A percentile compares a stretch with the other conserved stretches of the same genome.
These are phyloP conservation scores for Odontocolon sp. DNA, from an alignment of 2,888 invertebrate genomes.

Conservation along the genomic window DNA sequence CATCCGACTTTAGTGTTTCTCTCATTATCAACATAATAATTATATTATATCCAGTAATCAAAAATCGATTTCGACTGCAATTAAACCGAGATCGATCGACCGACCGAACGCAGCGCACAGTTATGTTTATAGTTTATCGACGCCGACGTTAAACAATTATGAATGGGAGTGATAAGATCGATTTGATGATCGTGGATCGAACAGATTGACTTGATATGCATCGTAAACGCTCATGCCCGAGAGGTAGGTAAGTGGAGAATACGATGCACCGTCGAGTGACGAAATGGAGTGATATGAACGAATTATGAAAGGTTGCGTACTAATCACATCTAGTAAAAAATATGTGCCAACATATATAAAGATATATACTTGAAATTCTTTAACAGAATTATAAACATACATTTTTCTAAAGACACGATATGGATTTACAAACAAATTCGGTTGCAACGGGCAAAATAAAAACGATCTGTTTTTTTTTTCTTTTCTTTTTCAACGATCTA, in stretches of 20 bases:
- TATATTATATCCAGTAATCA: neutral
- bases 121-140: neutral
- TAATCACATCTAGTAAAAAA: conserved; percentile 74
- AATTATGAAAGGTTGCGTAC: conserved; percentile 70
- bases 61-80: neutral
- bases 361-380: conserved; percentile 30
- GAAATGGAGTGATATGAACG: conserved; percentile 54
- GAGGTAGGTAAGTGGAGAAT: conserved; percentile 28
- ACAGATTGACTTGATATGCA: conserved; percentile 2
- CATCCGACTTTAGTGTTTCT: conserved; percentile 11
- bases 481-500: neutral
- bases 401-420: conserved; percentile 56
- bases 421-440: conserved; percentile 54
- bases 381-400: conserved; percentile 50
- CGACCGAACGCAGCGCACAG: conserved; percentile 9
- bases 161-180: conserved; percentile 17
- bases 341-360: conserved; percentile 64
- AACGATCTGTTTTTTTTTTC: no score
- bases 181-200: conserved; percentile 12
- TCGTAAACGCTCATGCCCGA: conserved; percentile 24
- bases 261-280: conserved; percentile 35
- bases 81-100: neutral
- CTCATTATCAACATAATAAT: neutral
- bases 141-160: neutral
- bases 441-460: conserved; percentile 6